Evolutionary conservation across 1,140 invertebrate genomes (phyloP), one percentile per base, ranked within the genome.

Genomic region (Drepana arcuata): DNA sequence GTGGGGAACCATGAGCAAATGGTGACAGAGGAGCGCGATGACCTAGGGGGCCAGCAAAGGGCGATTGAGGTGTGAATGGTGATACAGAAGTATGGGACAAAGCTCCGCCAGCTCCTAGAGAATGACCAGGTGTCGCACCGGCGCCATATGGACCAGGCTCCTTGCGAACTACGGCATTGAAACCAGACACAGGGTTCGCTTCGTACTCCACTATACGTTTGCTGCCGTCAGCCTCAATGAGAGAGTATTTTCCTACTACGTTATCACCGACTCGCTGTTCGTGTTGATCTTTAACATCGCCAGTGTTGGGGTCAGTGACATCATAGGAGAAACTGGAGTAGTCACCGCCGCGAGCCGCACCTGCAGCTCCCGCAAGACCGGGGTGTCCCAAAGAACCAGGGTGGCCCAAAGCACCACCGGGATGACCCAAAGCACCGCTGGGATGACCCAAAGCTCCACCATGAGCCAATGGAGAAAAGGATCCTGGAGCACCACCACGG

Each of bases 221-320:
- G 28, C 73, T 72, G 31, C 84, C 81, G 46, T 84, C 83, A 11
- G 82, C 63, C 35, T 84, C 83, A 16, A 82, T 41, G 5, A 82
- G 57, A 7, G 75, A 72, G 60, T 81, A 83, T 41, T 71, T 63
- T 10, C 88, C 87, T 25, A 84, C 77, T 10, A 88, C 86, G 21
- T 82, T 57, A 50, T 87, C 85, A 1, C 87, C 88, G 35, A 83
- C 69, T 11, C 84, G 72, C 12, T 61, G 74, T 49, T 86, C 84
- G 14, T 83, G 65, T 39, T 83, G 79, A 21, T 67, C 69, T 59
- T 86, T 86, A 10, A 79, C 63, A 38, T 86, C 84, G 10, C 86
- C 82, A 48, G 74, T 87, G 63, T 75, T 69, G 2, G 80, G 71
- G 61, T 86, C 84, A 0, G 64, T 49, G 0, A 85, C 83, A 26